phyloP scores from a whole-genome alignment of 2,113 vertebrate species.

The Tupaia tana region DNA sequence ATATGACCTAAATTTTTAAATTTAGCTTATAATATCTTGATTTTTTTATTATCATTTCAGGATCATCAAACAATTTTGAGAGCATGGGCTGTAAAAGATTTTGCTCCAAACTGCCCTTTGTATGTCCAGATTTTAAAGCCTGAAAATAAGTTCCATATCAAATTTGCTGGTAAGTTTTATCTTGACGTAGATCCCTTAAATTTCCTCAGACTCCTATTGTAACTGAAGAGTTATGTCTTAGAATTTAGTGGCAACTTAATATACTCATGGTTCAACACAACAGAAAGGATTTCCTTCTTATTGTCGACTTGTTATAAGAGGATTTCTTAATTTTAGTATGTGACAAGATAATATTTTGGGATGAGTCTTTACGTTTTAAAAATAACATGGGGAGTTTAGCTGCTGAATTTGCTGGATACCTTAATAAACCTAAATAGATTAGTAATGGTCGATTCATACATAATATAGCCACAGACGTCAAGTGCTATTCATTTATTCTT shows the following conservation, averaged over 20 bases:
- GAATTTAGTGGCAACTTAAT: background rate
- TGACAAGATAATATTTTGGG: background rate
- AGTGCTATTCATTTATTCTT: background rate
- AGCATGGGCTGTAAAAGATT: constrained; percentile 99
- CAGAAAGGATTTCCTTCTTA: background rate
- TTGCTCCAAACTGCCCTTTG: constrained; percentile 97
- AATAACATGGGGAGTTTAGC: constrained; percentile 9
- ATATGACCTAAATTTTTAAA: background rate
- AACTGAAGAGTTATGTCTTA: background rate
- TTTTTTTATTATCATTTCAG: constrained; percentile 84
- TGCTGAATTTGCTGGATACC: background rate
- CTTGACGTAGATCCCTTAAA: background rate
- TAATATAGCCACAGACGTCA: background rate
- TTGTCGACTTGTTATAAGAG: background rate
- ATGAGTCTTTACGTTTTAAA: background rate
- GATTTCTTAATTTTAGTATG: background rate
- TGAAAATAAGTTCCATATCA: constrained; percentile 99
- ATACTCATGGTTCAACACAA: background rate
- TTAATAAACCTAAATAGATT: background rate
- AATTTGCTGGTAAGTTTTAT: constrained; percentile 94
- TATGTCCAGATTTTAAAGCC: constrained; percentile 98
- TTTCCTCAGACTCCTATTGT: background rate
- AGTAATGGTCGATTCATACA: background rate
- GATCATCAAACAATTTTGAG: constrained; percentile 98
- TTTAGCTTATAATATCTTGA: background rate